A percentile compares a stretch with the other conserved stretches of the same genome.
Evolutionary conservation across 2,888 invertebrate species (phyloP).

Genomic region (Muschampia plurimacula): DNA sequence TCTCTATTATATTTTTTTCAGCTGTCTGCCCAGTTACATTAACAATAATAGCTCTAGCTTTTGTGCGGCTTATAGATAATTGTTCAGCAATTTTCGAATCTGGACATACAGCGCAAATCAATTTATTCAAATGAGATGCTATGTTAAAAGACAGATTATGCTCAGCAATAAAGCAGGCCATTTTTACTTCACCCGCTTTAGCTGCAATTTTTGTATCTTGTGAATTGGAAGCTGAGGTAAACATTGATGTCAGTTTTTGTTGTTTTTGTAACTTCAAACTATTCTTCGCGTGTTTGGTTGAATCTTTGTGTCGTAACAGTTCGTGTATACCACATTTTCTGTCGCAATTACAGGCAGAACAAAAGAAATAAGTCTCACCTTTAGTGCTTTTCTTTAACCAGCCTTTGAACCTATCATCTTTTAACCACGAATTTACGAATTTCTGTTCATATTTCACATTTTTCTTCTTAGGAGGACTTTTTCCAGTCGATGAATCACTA

Average conservation of each 20-base stretch:
- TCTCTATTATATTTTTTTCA: conserved; percentile 39
- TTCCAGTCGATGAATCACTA: conserved; percentile 12
- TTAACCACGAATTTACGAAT: conserved; percentile 5
- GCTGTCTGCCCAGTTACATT: conserved; percentile 43
- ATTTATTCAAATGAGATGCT: not conserved
- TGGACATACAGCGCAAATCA: not conserved
- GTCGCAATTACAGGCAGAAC: conserved; percentile 43
- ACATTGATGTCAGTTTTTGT: too few species aligned
- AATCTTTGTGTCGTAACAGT: conserved; percentile 41
- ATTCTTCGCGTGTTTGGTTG: conserved; percentile 25
- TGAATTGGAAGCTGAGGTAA: not conserved
- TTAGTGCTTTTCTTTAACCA: conserved; percentile 43
- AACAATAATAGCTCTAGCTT: conserved; percentile 40
- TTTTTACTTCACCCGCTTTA: not conserved
- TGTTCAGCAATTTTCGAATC: not conserved
- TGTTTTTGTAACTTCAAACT: not conserved
- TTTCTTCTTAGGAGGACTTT: conserved; percentile 44
- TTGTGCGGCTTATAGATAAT: conserved; percentile 3
- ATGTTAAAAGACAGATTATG: not conserved
- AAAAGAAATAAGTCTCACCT: conserved; percentile 43
- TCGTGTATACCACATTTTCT: conserved; percentile 42
- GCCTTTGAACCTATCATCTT: conserved; percentile 40
- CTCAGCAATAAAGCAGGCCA: not conserved
- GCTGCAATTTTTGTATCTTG: not conserved
- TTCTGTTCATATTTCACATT: conserved; percentile 21